phyloP scores from a whole-genome alignment of 2,113 vertebrate genomes.

The Cichladusa arquata region DNA sequence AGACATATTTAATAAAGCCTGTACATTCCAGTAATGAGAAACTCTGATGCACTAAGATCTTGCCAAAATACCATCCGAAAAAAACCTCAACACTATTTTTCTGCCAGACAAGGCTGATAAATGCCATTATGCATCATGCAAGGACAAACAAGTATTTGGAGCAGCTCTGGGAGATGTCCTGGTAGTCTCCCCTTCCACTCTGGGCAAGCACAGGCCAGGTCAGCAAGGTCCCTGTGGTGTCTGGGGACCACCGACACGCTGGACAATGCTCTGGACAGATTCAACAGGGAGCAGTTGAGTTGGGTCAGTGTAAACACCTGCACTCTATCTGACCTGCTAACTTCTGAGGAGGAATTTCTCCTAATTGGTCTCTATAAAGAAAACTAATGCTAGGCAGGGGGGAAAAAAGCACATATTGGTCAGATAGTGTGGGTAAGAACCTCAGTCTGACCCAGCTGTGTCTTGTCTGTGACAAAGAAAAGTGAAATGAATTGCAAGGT shows the following conservation, averaged over 20 bases:
- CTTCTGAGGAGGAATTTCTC: constrained; percentile 61
- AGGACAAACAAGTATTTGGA: neutral
- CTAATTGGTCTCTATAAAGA: constrained; percentile 69
- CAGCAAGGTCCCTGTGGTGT: neutral
- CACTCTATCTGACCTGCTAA: neutral
- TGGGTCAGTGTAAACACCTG: neutral
- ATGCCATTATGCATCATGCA: neutral
- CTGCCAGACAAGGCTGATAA: neutral
- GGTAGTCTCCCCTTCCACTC: neutral
- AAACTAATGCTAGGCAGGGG: neutral
- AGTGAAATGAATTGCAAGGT: constrained; percentile 77
- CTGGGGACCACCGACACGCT: neutral
- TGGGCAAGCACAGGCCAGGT: neutral
- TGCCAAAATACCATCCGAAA: neutral
- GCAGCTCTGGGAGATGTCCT: neutral
- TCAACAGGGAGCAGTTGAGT: neutral
- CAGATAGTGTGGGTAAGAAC: constrained; percentile 50
- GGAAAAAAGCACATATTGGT: neutral
- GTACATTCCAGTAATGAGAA: neutral
- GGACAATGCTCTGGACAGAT: neutral
- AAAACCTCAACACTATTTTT: constrained; percentile 8
- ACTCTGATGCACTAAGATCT: neutral
- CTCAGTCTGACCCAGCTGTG: constrained; percentile 59
- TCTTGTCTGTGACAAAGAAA: constrained; percentile 60
- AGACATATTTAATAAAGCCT: constrained; percentile 36